Base-by-base conservation (phyloP, 1,140 invertebrate species). In the Planococcus citri region DNA sequence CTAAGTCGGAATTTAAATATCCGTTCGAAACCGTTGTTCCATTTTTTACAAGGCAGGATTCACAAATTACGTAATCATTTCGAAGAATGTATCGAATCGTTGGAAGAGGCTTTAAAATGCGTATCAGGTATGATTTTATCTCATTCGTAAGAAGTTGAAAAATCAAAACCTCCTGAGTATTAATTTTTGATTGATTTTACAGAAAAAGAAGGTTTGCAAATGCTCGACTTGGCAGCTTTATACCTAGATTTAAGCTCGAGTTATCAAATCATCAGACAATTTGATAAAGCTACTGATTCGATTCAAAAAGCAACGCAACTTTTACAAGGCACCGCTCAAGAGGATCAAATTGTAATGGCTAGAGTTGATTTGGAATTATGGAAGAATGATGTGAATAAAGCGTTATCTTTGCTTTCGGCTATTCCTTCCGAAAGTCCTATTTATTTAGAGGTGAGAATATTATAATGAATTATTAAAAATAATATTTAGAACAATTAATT, bases 1-100 rank as follows among this genome's bases (percentile, higher is more conserved):
- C 79, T 97, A 0, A 95, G 92, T 75, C 89, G 90, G 75, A 92
- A 96, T 79, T 96, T 98, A 76, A 87, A 92, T 79, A 87, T 96
- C 0, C 79, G 93, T 73, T 92, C 97, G 70, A 88, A 91, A 78
- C 91, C 94, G 0, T 80, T 94, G 74, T 98, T 93, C 77, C 90
- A 97, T 80, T 82, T 95, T 58, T 85, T 95, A 0, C 85, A 86
- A 73, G 93, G 92, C 0, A 80, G 90, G 24, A 86, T 97, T 57
- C 85, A 91, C 61, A 94, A 90, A 75, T 84, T 90, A 74, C 82
- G 86, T 70, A 85, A 85, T 25, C 84, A 94, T 73, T 78, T 86
- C 3, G 82, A 87, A 41, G 88, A 89, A 69, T 88, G 90, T 0
- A 82, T 92, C 67, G 85, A 87, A 69, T 89, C 88, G 70, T 85